Evolutionary conservation across 2,888 invertebrate genomes (phyloP), one percentile per base, ranked within the genome.

Genomic region (Coecobrya sp.): DNA sequence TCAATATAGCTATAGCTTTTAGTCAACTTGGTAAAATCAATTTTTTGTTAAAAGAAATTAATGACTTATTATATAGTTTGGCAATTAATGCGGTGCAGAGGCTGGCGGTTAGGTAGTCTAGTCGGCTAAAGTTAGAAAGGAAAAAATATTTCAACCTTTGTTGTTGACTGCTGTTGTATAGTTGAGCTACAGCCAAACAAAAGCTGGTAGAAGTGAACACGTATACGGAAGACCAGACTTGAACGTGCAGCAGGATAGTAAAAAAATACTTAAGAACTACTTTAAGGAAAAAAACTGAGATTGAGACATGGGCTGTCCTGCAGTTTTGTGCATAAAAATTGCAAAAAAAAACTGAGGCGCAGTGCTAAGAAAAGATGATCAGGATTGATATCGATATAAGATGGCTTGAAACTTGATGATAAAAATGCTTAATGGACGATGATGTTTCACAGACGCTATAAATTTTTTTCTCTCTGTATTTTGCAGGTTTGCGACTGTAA

Each of bases 401-500:
- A 68, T 10, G 68, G 25, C 1, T 65, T 25, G 65, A 25, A 2
- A 22, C 25, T 27, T 25, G n/a, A 8, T 65, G 27, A 13, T 36
- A 7, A 36, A 36, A 36, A 36, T 36, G 3, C 7, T 36, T 36
- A 7, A 36, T 36, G 36, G 36, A 7, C 36, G 36, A 36, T n/a
- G 36, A 36, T 73, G n/a, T 36, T n/a, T 70, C n/a, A 11, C 36
- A 7, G 36, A 10, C 1, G 13, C 16, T 16, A n/a, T n/a, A 42
- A 4, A 7, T 42, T 36, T n/a, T 13, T 45, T 19, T 42, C 19
- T 45, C 4, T n/a, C 19, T 45, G n/a, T n/a, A n/a, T 73, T 16
- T 36, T 42, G 7, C 65, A 96, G 96, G 96, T 90, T 94, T 96
- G 93, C 96, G 96, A 36, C 97, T 97, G n/a, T n/a, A n/a, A n/a